Conservation (phyloP, 1,140 invertebrate species). For the Periplaneta americana region DNA sequence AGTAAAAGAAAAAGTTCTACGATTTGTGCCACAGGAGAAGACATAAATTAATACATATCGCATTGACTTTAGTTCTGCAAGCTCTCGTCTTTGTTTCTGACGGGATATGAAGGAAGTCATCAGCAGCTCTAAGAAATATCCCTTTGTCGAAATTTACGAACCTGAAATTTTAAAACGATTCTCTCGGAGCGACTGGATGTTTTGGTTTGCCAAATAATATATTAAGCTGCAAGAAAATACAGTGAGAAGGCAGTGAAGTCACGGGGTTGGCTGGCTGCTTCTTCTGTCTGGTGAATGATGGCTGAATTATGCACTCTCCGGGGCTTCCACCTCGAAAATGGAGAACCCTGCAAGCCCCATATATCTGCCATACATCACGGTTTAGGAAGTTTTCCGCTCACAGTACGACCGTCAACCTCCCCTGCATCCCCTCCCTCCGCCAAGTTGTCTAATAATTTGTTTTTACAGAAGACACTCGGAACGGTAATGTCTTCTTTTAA, state of each 20-base stretch:
- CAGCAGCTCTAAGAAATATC: too few relatives aligned
- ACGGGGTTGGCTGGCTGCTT: background rate
- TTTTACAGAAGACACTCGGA: constrained; percentile 15
- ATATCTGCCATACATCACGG: constrained; percentile 13
- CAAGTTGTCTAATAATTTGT: constrained; percentile 14
- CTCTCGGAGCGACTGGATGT: background rate
- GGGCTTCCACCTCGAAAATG: background rate
- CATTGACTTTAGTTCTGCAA: too few relatives aligned
- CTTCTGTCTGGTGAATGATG: constrained; percentile 7
- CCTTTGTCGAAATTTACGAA: background rate
- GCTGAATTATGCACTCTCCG: constrained; percentile 13
- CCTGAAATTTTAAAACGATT: background rate
- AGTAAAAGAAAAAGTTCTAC: too few relatives aligned
- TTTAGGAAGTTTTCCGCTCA: constrained; percentile 1
- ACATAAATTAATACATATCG: too few relatives aligned
- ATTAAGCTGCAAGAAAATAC: constrained; percentile 2
- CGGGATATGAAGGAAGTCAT: too few relatives aligned
- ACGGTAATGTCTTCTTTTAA: constrained; percentile 17
- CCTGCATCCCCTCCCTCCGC: background rate
- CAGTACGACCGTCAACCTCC: background rate
- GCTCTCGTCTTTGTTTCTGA: too few relatives aligned
- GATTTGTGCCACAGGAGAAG: too few relatives aligned
- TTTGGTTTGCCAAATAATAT: constrained; percentile 11
- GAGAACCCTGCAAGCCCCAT: constrained; percentile 3
- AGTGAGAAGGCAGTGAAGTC: background rate